Evolutionary conservation across 1,140 invertebrate genomes (phyloP).

Genomic region (Drosophila sturtevanti): DNA sequence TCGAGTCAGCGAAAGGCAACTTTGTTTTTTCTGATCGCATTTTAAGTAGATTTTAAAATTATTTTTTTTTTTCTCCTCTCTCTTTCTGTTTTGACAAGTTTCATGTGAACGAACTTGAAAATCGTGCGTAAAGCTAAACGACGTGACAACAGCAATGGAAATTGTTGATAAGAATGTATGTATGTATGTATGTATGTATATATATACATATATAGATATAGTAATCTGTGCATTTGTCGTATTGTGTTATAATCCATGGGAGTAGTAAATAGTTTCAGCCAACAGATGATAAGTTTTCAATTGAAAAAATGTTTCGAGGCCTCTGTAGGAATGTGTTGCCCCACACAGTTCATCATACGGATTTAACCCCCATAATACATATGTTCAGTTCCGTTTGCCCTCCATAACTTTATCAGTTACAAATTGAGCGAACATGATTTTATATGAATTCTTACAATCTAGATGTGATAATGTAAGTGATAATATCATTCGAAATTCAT

Average conservation of each 20-base stretch:
- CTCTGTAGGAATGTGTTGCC: constrained; percentile 11
- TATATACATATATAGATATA: constrained; percentile 21
- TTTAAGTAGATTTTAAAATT: not conserved
- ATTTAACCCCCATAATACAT: constrained; percentile 7
- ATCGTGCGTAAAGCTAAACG: constrained; percentile 27
- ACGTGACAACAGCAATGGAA: constrained; percentile 31
- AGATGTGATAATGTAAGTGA: not conserved
- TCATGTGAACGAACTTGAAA: constrained; percentile 40
- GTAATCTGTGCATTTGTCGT: not conserved
- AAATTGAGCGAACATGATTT: not conserved
- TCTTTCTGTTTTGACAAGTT: constrained; percentile 15
- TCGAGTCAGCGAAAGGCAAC: constrained; percentile 40
- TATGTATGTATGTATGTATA: not conserved
- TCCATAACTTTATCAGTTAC: not conserved
- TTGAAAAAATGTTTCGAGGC: constrained; percentile 13
- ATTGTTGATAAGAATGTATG: constrained; percentile 26
- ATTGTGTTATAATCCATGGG: constrained; percentile 3
- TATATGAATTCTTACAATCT: not conserved
- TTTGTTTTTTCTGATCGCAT: constrained; percentile 22
- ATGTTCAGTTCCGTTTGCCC: not conserved
- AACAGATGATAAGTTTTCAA: constrained; percentile 32
- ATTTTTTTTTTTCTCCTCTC: constrained; percentile 9
- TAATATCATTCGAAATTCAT: not conserved
- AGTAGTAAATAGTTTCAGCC: constrained; percentile 10
- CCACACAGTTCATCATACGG: not conserved